Evolutionary conservation across 2,113 vertebrate genomes (phyloP).

Genomic region (Coracopsis vasa): DNA sequence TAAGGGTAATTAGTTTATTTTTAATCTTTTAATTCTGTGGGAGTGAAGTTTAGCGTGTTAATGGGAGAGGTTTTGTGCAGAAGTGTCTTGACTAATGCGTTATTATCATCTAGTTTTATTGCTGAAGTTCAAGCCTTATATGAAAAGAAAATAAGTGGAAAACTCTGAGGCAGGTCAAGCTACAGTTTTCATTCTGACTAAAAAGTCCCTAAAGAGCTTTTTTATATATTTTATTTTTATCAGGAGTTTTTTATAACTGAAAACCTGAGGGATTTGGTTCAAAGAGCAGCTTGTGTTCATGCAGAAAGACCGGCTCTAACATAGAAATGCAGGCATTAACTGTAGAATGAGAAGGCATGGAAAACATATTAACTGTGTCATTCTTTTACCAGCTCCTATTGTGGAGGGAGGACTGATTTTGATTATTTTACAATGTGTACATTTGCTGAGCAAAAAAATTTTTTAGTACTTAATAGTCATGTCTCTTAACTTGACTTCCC

Average conservation of each 20-base stretch:
- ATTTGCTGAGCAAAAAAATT: background rate
- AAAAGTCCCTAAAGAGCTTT: background rate
- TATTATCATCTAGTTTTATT: conserved; percentile 57
- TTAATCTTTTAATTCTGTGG: conserved; percentile 60
- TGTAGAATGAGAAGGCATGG: conserved; percentile 34
- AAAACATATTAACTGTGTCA: conserved; percentile 62
- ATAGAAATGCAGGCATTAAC: background rate
- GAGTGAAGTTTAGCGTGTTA: conserved; percentile 51
- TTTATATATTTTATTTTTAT: conserved; percentile 46
- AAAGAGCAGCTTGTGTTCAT: conserved; percentile 17
- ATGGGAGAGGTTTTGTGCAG: conserved; percentile 20
- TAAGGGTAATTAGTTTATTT: conserved; percentile 68
- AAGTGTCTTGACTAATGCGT: conserved; percentile 48
- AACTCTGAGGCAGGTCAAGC: background rate
- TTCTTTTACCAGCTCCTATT: conserved; percentile 43
- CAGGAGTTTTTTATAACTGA: conserved; percentile 6
- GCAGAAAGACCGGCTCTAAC: background rate
- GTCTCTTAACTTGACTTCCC: background rate
- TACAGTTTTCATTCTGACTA: conserved; percentile 11
- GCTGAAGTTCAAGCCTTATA: background rate
- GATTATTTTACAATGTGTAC: conserved; percentile 48
- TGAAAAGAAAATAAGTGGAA: background rate
- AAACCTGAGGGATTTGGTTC: conserved; percentile 35
- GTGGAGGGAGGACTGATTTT: conserved; percentile 8
- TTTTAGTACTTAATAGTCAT: background rate